Percentiles rank a stretch among this genome's conserved stretches.
Conservation (phyloP, 2,797 vertebrate genomes). For the Urosaurus nigricauda region DNA sequence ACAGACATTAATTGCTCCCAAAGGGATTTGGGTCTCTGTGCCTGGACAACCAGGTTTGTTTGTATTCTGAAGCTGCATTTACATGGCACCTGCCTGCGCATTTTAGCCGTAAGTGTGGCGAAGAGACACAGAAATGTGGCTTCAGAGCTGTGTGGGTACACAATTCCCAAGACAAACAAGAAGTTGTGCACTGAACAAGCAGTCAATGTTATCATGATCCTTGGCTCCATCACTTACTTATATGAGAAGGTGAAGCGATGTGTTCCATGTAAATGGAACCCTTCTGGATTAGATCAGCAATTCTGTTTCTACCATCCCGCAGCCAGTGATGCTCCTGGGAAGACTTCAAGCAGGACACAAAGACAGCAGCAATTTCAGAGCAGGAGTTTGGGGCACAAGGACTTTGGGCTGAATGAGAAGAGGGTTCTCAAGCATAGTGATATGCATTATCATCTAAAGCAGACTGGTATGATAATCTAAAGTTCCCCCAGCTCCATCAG, state of each 20-base stretch:
- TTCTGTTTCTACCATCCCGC: background rate
- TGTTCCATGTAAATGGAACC: background rate
- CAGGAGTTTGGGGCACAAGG: background rate
- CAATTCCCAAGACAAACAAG: background rate
- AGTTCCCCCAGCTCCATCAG: background rate
- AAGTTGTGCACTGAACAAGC: background rate
- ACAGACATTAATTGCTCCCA: background rate
- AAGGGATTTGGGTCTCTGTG: background rate
- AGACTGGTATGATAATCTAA: background rate
- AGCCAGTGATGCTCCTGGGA: background rate
- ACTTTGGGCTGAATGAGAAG: no score
- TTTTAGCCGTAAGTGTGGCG: background rate
- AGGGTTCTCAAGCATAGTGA: background rate
- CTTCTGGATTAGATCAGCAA: background rate
- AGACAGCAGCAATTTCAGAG: background rate
- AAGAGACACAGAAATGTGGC: background rate
- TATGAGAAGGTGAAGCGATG: background rate
- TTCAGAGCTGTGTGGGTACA: background rate
- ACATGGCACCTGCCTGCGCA: background rate
- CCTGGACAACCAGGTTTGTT: background rate
- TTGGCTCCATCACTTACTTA: background rate
- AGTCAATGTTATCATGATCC: background rate
- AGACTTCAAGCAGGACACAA: background rate
- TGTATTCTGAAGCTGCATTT: background rate
- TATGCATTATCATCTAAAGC: background rate